phyloP scores from a whole-genome alignment of 2,797 vertebrate genomes.

The Garrulus glandarius region DNA sequence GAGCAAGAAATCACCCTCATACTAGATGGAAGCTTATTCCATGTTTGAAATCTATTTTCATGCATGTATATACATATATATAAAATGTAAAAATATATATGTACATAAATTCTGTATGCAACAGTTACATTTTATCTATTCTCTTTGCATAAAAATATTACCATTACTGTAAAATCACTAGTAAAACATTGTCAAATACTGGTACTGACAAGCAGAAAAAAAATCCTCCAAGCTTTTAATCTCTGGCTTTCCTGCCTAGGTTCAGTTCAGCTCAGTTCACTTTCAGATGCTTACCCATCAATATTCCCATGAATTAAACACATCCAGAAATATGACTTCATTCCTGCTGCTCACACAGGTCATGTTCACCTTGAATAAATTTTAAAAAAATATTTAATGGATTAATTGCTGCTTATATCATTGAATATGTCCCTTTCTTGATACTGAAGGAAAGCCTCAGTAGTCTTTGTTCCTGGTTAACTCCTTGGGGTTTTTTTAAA shows the following conservation, averaged over 20 bases:
- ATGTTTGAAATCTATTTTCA: background rate
- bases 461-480: background rate
- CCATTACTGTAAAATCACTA: background rate
- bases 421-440: background rate
- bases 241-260: rapidly evolving
- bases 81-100: background rate
- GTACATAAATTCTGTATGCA: background rate
- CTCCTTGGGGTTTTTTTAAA: background rate
- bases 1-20: background rate
- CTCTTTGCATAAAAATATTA: background rate
- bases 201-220: background rate
- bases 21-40: background rate
- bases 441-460: background rate
- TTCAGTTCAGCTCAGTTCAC: background rate
- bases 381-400: background rate
- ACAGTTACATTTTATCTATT: background rate
- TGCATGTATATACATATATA: background rate
- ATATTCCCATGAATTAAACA: background rate
- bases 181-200: background rate
- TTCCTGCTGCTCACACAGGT: background rate
- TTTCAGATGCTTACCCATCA: background rate
- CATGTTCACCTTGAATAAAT: background rate
- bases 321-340: background rate
- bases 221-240: background rate
- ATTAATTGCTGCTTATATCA: background rate